These are phyloP conservation scores for Meta bourneti DNA, from an alignment of 2,888 invertebrate genomes.

Conservation along the genomic window DNA sequence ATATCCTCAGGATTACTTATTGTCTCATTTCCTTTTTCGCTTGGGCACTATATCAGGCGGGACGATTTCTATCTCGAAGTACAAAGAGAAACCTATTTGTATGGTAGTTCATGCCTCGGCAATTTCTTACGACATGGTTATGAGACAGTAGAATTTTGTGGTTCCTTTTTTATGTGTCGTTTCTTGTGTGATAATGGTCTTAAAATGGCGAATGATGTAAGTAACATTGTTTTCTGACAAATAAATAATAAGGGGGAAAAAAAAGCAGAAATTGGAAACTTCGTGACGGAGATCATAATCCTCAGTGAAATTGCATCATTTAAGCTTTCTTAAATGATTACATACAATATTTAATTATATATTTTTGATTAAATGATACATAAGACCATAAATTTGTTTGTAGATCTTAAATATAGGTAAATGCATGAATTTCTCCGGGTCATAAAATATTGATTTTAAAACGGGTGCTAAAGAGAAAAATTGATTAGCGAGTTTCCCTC, in stretches of 20 bases:
- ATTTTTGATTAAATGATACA: too few species aligned
- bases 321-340: too few species aligned
- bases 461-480: too few species aligned
- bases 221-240: background rate
- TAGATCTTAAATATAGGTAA: too few species aligned
- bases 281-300: too few species aligned
- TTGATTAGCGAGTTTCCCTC: too few species aligned
- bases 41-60: conserved; percentile 17
- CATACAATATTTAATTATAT: too few species aligned
- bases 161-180: background rate
- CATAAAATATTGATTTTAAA: too few species aligned
- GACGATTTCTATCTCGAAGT: background rate
- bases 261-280: background rate
- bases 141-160: background rate
- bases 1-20: conserved; percentile 65
- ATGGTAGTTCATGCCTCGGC: background rate
- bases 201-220: background rate
- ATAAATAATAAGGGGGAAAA: background rate
- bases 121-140: background rate
- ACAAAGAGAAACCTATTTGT: background rate
- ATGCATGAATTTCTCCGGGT: too few species aligned
- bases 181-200: background rate
- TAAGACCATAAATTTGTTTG: too few species aligned
- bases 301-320: too few species aligned
- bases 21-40: conserved; percentile 44